These are phyloP conservation scores for Coregonus suidteri DNA, from an alignment of 2,797 vertebrate genomes.

Conservation along the genomic window DNA sequence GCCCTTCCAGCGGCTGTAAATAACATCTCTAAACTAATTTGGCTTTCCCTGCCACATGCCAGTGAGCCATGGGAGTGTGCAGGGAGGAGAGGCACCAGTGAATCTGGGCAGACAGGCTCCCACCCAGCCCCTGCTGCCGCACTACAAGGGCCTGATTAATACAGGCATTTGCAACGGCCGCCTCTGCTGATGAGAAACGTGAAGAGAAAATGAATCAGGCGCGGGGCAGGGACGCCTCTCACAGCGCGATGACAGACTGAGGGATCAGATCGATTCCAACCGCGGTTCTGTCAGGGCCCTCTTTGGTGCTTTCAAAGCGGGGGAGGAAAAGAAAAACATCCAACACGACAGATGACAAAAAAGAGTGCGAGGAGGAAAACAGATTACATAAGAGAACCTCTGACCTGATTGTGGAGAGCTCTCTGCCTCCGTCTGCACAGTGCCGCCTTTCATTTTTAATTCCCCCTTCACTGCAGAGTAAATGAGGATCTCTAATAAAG, in stretches of 20 bases:
- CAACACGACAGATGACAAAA: constrained; percentile 10
- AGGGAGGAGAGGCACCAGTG: constrained; percentile 26
- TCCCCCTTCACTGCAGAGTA: constrained; percentile 35
- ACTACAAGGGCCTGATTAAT: constrained; percentile 55
- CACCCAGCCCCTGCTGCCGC: constrained; percentile 19
- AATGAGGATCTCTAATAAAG: constrained; percentile 48
- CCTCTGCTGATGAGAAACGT: constrained; percentile 33
- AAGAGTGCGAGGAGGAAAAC: constrained; percentile 14
- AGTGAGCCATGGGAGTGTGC: constrained; percentile 30
- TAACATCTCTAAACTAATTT: constrained; percentile 54
- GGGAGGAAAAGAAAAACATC: neutral
- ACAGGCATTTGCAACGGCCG: constrained; percentile 36
- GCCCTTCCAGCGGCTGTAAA: constrained; percentile 50
- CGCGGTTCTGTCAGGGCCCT: constrained; percentile 12
- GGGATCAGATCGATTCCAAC: constrained; percentile 35
- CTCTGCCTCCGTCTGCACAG: constrained; percentile 17
- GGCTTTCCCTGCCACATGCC: constrained; percentile 53
- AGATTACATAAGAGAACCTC: constrained; percentile 37
- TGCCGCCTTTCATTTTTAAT: constrained; percentile 35
- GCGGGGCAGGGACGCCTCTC: neutral
- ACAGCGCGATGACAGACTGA: constrained; percentile 30
- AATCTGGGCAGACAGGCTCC: constrained; percentile 29
- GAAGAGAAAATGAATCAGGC: constrained; percentile 12
- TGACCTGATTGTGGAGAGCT: constrained; percentile 34
- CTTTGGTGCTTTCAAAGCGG: constrained; percentile 22